A percentile compares a stretch with the other conserved stretches of the same genome.
phyloP scores from a whole-genome alignment of 2,888 invertebrate species.

The Athalia rosae region DNA sequence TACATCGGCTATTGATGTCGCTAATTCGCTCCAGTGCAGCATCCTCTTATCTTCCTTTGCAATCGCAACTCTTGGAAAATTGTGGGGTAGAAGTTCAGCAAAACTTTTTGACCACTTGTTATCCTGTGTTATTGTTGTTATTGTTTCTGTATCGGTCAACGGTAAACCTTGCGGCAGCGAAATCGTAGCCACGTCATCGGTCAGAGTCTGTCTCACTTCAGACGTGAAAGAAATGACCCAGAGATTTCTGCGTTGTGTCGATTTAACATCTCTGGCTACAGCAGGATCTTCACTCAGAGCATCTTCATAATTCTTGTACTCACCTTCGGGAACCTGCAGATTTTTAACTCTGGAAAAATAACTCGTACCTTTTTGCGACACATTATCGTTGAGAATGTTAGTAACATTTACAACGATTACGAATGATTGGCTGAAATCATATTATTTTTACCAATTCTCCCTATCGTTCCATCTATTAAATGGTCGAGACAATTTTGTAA shows the following conservation, averaged over 20 bases:
- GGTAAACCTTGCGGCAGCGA: slow-evolving; percentile 52
- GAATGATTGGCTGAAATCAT: not conserved
- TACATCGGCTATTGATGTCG: not conserved
- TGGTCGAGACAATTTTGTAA: not conserved
- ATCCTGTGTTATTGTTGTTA: not conserved
- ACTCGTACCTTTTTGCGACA: not conserved
- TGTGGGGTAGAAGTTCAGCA: not conserved
- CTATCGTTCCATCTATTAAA: slow-evolving; percentile 1
- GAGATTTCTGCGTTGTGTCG: slow-evolving; percentile 62
- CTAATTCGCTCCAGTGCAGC: slow-evolving; percentile 32
- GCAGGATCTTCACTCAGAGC: slow-evolving; percentile 53
- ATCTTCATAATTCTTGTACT: slow-evolving; percentile 49
- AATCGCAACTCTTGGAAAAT: not conserved
- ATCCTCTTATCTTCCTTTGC: slow-evolving; percentile 44
- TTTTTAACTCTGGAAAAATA: slow-evolving; percentile 21
- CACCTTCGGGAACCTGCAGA: slow-evolving; percentile 48
- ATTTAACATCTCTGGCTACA: slow-evolving; percentile 55
- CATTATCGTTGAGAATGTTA: slow-evolving; percentile 3
- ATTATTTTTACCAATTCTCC: not conserved
- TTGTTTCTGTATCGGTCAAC: slow-evolving; percentile 10
- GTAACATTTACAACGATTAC: not conserved
- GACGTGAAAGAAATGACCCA: slow-evolving; percentile 67
- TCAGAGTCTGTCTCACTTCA: slow-evolving; percentile 66
- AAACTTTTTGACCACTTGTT: slow-evolving; percentile 22
- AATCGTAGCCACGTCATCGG: slow-evolving; percentile 64